These are phyloP conservation scores for Chrysochloris asiatica DNA, from an alignment of 2,113 vertebrate species.

Conservation along the genomic window DNA sequence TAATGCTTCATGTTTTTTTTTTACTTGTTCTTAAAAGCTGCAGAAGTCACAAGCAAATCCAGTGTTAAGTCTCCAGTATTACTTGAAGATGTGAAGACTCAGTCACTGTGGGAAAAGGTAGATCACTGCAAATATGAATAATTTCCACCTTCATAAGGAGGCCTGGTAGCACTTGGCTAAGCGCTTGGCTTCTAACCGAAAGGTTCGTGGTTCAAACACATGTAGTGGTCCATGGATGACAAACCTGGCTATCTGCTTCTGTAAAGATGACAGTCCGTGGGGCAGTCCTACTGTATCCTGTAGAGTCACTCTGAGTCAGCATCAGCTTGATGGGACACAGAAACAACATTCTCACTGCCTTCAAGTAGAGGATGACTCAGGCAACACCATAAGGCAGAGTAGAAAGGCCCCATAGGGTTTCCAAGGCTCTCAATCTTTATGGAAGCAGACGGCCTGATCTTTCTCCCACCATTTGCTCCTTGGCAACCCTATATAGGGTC, in stretches of 20 bases:
- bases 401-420: too few relatives aligned
- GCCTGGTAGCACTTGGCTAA: neutral
- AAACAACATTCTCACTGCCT: too few relatives aligned
- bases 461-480: too few relatives aligned
- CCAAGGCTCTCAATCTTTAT: too few relatives aligned
- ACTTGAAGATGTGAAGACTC: neutral
- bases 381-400: too few relatives aligned
- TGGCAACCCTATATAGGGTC: too few relatives aligned
- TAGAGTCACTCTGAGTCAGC: too few relatives aligned
- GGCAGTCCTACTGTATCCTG: neutral
- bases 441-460: too few relatives aligned
- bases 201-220: neutral
- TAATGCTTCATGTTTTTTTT: neutral
- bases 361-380: too few relatives aligned
- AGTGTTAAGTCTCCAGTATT: neutral
- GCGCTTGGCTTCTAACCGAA: neutral
- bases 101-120: conserved; percentile 40
- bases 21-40: conserved; percentile 63
- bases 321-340: too few relatives aligned
- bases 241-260: neutral
- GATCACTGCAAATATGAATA: neutral
- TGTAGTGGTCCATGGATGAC: neutral
- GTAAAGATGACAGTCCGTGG: neutral
- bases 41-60: neutral
- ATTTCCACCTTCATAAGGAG: neutral